Conservation (phyloP, 2,113 vertebrate genomes). For the Dasypus novemcinctus region DNA sequence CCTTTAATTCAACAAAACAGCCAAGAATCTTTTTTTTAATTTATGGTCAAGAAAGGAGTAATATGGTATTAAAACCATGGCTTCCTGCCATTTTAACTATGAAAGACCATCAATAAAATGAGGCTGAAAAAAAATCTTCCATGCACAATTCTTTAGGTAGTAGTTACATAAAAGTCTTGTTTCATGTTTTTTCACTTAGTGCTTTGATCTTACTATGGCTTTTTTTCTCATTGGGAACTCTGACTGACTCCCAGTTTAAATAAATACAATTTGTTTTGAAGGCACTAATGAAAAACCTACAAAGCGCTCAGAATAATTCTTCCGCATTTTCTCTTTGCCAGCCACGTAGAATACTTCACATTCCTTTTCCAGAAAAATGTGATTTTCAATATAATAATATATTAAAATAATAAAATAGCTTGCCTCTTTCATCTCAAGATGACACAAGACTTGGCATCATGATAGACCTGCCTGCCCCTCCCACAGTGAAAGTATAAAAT, state of each 20-base stretch:
- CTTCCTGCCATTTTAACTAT: not conserved
- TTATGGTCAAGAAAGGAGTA: conserved; percentile 11
- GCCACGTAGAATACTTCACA: not conserved
- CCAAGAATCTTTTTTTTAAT: not conserved
- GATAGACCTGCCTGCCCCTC: not conserved
- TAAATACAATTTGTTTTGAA: conserved; percentile 55
- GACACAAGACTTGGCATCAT: not conserved
- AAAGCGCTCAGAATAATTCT: not conserved
- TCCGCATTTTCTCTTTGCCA: not conserved
- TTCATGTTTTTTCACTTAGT: conserved; percentile 41
- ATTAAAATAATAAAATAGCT: not conserved
- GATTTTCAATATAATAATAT: not conserved
- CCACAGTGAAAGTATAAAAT: not conserved
- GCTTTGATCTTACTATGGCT: conserved; percentile 15
- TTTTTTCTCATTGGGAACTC: conserved; percentile 20
- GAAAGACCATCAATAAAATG: conserved; percentile 34
- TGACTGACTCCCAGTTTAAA: conserved; percentile 48
- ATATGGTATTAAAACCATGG: conserved; percentile 7
- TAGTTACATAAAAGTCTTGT: not conserved
- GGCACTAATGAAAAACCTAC: not conserved
- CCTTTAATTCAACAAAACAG: not conserved
- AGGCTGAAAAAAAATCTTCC: not conserved
- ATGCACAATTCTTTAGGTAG: not conserved
- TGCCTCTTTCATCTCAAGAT: not conserved
- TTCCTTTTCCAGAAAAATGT: not conserved